Percentiles rank a stretch among this genome's conserved stretches.
These are phyloP conservation scores for Melanchra persicariae DNA, from an alignment of 2,888 invertebrate genomes.

Conservation along the genomic window DNA sequence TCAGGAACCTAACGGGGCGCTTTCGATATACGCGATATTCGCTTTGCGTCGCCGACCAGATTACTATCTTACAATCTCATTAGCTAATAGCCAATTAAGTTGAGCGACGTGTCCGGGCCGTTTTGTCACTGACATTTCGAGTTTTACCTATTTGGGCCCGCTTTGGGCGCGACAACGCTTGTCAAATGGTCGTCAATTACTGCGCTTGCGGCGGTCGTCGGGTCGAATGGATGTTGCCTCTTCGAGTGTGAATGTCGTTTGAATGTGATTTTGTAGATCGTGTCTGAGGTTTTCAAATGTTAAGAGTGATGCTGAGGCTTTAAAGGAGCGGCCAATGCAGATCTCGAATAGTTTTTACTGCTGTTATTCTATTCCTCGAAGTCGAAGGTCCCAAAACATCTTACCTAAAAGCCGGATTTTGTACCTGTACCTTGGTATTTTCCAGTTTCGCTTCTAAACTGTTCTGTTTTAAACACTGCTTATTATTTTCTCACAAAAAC, in stretches of 20 bases:
- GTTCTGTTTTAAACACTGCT: no score
- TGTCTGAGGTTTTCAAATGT: conserved; percentile 26
- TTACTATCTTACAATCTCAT: conserved; percentile 80
- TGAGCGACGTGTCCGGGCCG: conserved; percentile 88
- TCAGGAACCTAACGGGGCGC: conserved; percentile 77
- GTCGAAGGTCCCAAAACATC: background rate
- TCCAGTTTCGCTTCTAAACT: no score
- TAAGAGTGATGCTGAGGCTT: conserved; percentile 4
- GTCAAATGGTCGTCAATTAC: conserved; percentile 68
- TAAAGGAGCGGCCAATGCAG: background rate
- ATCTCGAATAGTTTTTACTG: background rate
- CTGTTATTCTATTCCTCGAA: no score
- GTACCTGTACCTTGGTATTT: no score
- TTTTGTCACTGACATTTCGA: conserved; percentile 65
- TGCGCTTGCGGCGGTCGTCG: conserved; percentile 40
- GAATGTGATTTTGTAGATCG: conserved; percentile 52
- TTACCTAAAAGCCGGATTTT: background rate
- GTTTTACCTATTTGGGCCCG: conserved; percentile 66
- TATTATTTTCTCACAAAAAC: background rate
- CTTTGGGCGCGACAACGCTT: conserved; percentile 62
- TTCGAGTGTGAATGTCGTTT: conserved; percentile 66
- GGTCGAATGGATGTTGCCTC: conserved; percentile 48
- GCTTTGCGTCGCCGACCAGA: conserved; percentile 80
- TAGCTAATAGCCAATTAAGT: conserved; percentile 84
- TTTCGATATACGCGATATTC: conserved; percentile 72